phyloP scores from a whole-genome alignment of 2,888 invertebrate genomes.

The Zaprionus obscuricornis region DNA sequence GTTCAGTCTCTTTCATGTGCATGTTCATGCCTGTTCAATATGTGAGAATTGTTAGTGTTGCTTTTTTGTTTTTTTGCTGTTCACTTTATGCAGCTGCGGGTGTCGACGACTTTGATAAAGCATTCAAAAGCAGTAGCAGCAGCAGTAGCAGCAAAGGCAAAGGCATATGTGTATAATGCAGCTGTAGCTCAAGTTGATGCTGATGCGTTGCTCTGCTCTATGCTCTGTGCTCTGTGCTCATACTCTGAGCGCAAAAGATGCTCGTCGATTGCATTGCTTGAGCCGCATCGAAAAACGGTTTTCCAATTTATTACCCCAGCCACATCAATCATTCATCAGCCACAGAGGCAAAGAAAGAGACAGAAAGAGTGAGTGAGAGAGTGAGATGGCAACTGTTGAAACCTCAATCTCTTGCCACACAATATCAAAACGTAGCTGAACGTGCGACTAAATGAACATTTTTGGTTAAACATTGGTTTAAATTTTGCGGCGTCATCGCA shows the following conservation, averaged over 20 bases:
- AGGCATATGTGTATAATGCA: conserved; percentile 39
- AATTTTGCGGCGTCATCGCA: conserved; percentile 76
- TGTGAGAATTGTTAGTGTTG: conserved; percentile 48
- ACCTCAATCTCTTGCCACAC: conserved; percentile 6
- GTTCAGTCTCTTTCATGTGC: conserved; percentile 27
- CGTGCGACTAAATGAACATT: conserved; percentile 80
- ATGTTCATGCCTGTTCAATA: conserved; percentile 46
- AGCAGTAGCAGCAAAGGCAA: conserved; percentile 17
- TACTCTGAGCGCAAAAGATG: too few relatives aligned
- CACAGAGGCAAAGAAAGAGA: conserved; percentile 33
- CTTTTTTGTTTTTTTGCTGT: conserved; percentile 38
- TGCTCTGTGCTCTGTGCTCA: conserved; percentile 15
- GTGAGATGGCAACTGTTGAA: too few relatives aligned
- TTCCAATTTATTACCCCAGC: conserved; percentile 80
- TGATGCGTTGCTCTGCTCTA: conserved; percentile 31
- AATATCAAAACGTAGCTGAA: conserved; percentile 34
- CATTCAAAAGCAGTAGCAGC: conserved; percentile 46
- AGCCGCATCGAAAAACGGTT: conserved; percentile 65
- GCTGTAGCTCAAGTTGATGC: conserved; percentile 8
- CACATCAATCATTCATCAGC: conserved; percentile 73
- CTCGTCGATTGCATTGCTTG: conserved; percentile 34
- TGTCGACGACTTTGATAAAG: conserved; percentile 65
- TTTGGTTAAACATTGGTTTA: conserved; percentile 80
- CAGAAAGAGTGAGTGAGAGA: too few relatives aligned
- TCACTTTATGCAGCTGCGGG: conserved; percentile 63